Evolutionary conservation across 2,888 invertebrate species (phyloP).

Genomic region (Listrodromus nycthemerus): DNA sequence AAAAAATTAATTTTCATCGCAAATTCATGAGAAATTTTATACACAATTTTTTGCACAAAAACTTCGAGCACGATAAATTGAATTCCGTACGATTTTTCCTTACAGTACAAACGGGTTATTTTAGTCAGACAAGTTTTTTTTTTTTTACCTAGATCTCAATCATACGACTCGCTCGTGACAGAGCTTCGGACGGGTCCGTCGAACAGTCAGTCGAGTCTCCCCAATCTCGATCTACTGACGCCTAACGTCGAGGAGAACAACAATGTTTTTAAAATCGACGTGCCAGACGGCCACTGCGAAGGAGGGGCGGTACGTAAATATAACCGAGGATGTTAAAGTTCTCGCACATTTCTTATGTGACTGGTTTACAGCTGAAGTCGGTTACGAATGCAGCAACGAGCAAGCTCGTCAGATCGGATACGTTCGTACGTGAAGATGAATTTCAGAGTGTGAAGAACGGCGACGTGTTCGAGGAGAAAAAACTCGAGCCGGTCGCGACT

Average conservation of each 20-base stretch:
- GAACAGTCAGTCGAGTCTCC: conserved; percentile 23
- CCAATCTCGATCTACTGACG: conserved; percentile 29
- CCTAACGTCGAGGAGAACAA: conserved; percentile 29
- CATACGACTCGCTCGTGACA: conserved; percentile 48
- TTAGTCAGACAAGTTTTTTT: conserved; percentile 2
- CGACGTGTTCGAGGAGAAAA: conserved; percentile 27
- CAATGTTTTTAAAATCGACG: conserved; percentile 8
- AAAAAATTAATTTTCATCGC: no score
- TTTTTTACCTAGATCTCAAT: conserved; percentile 47
- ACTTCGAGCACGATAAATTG: no score
- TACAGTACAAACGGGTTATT: not conserved
- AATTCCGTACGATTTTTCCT: no score
- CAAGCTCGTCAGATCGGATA: conserved; percentile 64
- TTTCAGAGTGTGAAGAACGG: not conserved
- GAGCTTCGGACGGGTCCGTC: conserved; percentile 26
- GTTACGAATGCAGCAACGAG: conserved; percentile 44
- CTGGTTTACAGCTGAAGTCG: conserved; percentile 22
- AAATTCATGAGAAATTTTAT: no score
- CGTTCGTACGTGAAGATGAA: conserved; percentile 63
- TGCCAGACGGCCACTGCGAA: not conserved
- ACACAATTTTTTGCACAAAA: no score
- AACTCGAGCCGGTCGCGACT: not conserved
- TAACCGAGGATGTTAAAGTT: not conserved
- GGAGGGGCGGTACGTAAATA: conserved; percentile 36
- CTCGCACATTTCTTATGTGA: not conserved